Evolutionary conservation across 2,113 vertebrate genomes (phyloP), one percentile per base, ranked within the genome.

Genomic region (Pseudonaja textilis): DNA sequence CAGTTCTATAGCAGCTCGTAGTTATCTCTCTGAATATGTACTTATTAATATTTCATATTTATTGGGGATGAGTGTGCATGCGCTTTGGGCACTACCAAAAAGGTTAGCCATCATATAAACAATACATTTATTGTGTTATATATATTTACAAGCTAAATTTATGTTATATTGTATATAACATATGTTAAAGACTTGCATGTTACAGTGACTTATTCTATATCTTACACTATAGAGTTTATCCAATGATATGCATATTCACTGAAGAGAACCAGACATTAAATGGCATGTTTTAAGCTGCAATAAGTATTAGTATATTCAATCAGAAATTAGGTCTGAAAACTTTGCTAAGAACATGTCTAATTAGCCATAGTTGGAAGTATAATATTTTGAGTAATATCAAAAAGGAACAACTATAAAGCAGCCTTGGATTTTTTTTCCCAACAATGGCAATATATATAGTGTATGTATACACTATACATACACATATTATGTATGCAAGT

Each of bases 281-380:
- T 95, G 92, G 87, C 69, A 94, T 94, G 93, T 45, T 85, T 93
- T 93, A 94, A 94, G 87, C 92, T 56, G 86, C 56, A 14, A 92
- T 50, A 50, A 50, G 29, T 89, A 94, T 92, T 10, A 69, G 7
- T 42, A 85, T 93, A 87, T 54, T 92, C 87, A 93, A 91, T 56
- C 95, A 95, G 59, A 94, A 95, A 95, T 94, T 88, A 42, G 1
- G 90, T 93, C 87, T 90, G 42, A 93, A 94, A 87, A 34, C 88
- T 93, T 96, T 96, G 50, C 89, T 91, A 95, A 92, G 89, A 93
- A 50, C n/a, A 52, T 95, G 74, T 94, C 42, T 88, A 92, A n/a
- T 94, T 86, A 55, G 64, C 34, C 92, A 94, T 89, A 88, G 81
- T 90, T 74, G 91, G 88, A 87, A 89, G 11, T 88, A 87, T 92